Evolutionary conservation across 2,888 invertebrate genomes (phyloP), one percentile per base, ranked within the genome.

Genomic region (Ophioninae sp.): DNA sequence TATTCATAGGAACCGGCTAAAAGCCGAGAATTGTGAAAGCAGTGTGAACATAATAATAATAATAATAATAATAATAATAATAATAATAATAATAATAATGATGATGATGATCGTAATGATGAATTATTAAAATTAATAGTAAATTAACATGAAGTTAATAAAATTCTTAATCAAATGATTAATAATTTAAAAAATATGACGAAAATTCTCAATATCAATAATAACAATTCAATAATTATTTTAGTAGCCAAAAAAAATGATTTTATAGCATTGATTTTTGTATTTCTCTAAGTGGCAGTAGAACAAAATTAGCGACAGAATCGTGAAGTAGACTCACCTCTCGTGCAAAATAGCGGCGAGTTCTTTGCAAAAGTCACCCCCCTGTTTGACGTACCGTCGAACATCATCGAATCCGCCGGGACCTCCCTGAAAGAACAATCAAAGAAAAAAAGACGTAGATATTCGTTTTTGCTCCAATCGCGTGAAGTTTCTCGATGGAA

Each of bases 391-490:
- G 92, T 97, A 98, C 87, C 97, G 95, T 81, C 98, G 95, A 71
- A 99, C 94, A 92, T 98, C 98, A 90, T 98, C 98, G 93, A 98
- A 99, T 39, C 98, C 98, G 93, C 97, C 97, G 93, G 97, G 97
- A 84, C 96, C 92, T 79, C 95, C 98, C 98, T 98, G 95, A 64
- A 95, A 95, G 87, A 88, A 90, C 90, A 89, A 88, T 85, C 83
- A 65, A 84, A 82, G 81, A 75, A 59, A 64, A 22, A 56, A 67
- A 65, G 67, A 22, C 22, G 41, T 22, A 7, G 41, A 17, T 9
- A 37, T 67, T 64, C 0, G 20, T 73, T 67, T n/a, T 2, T 20
- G 10, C 23, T 30, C 7, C 8, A 37, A 20, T 30, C 30, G 30
- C 10, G 23, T 20, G 3, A 61, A 2, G 13, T 59, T 59, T 44